Conservation (phyloP, 1,140 invertebrate genomes). For the Lepidurus packardi region DNA sequence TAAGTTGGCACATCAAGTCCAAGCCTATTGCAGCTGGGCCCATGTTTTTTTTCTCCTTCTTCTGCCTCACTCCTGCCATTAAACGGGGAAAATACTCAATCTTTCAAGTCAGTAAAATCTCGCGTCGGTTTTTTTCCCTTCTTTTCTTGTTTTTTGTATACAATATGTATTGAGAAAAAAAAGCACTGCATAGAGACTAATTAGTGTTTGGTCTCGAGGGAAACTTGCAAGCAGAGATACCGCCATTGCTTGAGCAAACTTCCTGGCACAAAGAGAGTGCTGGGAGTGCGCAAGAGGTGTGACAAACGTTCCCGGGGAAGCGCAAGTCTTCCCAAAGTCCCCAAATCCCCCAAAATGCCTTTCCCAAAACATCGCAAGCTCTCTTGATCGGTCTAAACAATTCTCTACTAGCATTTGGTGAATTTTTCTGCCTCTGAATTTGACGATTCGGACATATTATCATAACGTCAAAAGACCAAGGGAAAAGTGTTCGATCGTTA, state of each 20-base stretch:
- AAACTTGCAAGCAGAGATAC: not conserved
- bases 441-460: no score
- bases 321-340: not conserved
- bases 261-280: not conserved
- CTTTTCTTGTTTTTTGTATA: not conserved
- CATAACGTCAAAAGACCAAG: no score
- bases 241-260: not conserved
- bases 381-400: no score
- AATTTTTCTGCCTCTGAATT: no score
- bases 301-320: constrained; percentile 4
- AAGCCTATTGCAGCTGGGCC: constrained; percentile 20
- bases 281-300: constrained; percentile 1
- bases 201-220: constrained; percentile 10
- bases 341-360: no score
- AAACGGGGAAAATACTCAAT: not conserved
- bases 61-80: not conserved
- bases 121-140: not conserved
- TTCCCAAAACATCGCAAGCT: no score
- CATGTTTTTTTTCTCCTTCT: not conserved
- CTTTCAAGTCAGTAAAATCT: not conserved
- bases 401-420: no score
- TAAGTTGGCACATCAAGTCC: constrained; percentile 14
- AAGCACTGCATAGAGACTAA: not conserved
- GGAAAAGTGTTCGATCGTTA: no score
- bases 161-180: not conserved